Percentiles rank a stretch among this genome's conserved stretches.
These are phyloP conservation scores for Equus quagga DNA, from an alignment of 2,113 vertebrate genomes.

Conservation along the genomic window DNA sequence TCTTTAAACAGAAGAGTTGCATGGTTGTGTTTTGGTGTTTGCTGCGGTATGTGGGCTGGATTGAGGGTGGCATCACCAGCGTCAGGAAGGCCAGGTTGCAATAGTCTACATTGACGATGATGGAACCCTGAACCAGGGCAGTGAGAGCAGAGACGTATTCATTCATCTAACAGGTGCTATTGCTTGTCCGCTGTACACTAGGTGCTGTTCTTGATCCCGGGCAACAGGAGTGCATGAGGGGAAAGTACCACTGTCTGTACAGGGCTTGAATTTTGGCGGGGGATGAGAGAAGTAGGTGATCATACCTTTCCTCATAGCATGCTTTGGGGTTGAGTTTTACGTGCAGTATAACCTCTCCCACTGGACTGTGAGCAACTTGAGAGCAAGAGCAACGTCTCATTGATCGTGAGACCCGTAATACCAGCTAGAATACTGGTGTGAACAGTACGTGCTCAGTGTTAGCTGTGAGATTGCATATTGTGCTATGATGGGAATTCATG, in stretches of 20 bases:
- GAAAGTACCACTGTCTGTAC: background rate
- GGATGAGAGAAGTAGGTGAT: background rate
- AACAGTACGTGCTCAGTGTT: background rate
- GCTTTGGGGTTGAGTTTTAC: background rate
- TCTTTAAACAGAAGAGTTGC: background rate
- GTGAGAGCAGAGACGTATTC: background rate
- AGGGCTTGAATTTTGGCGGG: background rate
- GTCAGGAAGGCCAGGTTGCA: background rate
- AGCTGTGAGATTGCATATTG: background rate
- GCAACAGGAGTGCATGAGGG: background rate
- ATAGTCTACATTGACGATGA: background rate
- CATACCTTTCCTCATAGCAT: background rate
- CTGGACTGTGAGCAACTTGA: background rate
- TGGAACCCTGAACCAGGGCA: background rate
- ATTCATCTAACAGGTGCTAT: background rate
- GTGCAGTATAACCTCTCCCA: background rate
- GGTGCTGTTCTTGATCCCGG: background rate
- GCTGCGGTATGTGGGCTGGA: background rate
- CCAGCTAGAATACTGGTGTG: background rate
- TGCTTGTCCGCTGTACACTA: background rate
- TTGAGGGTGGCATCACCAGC: background rate
- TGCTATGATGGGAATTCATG: slow-evolving; percentile 11
- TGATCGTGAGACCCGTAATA: background rate
- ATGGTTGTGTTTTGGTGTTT: background rate
- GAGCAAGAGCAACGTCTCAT: background rate